Base-by-base conservation (phyloP, 2,888 invertebrate species). In the Mellilla xanthometata region DNA sequence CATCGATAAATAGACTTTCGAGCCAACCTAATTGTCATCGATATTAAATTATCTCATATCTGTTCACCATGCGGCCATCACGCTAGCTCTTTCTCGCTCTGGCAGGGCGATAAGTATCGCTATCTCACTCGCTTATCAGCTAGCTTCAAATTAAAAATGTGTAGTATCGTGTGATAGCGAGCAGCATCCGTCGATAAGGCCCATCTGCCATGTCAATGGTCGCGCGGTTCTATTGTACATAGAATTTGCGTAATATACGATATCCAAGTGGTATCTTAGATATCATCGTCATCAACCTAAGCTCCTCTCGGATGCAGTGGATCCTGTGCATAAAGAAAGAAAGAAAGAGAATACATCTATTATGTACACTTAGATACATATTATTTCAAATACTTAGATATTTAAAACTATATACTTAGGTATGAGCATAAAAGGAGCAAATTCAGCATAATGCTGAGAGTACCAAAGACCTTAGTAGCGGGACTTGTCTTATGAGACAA, bases 141-240 rank as follows among this genome's bases (percentile, higher is more conserved):
- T 68, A 73, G 71, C 69, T 72, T 56, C 65, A 72, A 80, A 81
- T 76, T 78, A 73, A 80, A 81, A 82, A 54, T 83, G 83, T 66
- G 8, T 24, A 79, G 72, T 58, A 56, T 39, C 54, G 54, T 53
- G 56, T 44, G 44, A 40, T 80, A 78, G 76, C 76, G 53, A n/a
- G 34, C 81, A 81, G 83, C 82, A 81, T 82, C 82, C 82, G 82
- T 72, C 63, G 81, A 83, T 83, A 82, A 74, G 48, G 49, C 61
- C 62, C 81, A 83, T 82, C 83, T 81, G 80, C 65, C 65, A 63
- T 71, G 77, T 69, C 73, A 72, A 70, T 62, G 71, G 62, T 69
- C 72, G 72, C 45, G 48, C 23, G 43, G 60, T 54, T 64, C 68
- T 68, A 68, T 70, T 65, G 52, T 58, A 42, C 34, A 19, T 36